These are phyloP conservation scores for Terebella lapidaria DNA, from an alignment of 2,888 invertebrate genomes.

Conservation along the genomic window DNA sequence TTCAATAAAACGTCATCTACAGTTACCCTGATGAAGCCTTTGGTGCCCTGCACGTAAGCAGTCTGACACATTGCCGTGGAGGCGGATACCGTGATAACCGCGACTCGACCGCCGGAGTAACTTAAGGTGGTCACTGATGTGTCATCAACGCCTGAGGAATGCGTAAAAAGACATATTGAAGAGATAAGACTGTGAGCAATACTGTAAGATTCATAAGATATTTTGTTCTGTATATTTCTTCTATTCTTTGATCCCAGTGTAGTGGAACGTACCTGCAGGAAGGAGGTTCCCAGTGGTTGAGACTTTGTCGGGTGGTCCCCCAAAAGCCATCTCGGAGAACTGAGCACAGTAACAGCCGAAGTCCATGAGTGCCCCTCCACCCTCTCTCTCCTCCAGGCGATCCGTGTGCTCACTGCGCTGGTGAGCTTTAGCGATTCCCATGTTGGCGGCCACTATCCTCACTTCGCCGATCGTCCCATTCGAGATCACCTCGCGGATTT, in stretches of 20 bases:
- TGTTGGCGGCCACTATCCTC: slow-evolving; percentile 62
- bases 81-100: neutral
- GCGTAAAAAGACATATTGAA: no score
- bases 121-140: neutral
- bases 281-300: slow-evolving; percentile 68
- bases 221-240: no score
- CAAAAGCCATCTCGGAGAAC: slow-evolving; percentile 55
- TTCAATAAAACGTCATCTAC: no score
- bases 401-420: slow-evolving; percentile 63
- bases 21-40: neutral
- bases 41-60: neutral
- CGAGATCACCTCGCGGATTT: slow-evolving; percentile 65
- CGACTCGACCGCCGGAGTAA: neutral
- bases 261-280: slow-evolving; percentile 58
- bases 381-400: slow-evolving; percentile 66
- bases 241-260: no score
- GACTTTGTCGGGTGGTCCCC: slow-evolving; percentile 66
- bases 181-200: no score
- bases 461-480: slow-evolving; percentile 76
- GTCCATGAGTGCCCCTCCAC: slow-evolving; percentile 61
- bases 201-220: no score
- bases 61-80: neutral
- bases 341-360: slow-evolving; percentile 40
- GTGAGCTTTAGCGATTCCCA: slow-evolving; percentile 63
- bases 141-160: neutral